phyloP scores from a whole-genome alignment of 2,888 invertebrate species.

The Ethmia dodecea region DNA sequence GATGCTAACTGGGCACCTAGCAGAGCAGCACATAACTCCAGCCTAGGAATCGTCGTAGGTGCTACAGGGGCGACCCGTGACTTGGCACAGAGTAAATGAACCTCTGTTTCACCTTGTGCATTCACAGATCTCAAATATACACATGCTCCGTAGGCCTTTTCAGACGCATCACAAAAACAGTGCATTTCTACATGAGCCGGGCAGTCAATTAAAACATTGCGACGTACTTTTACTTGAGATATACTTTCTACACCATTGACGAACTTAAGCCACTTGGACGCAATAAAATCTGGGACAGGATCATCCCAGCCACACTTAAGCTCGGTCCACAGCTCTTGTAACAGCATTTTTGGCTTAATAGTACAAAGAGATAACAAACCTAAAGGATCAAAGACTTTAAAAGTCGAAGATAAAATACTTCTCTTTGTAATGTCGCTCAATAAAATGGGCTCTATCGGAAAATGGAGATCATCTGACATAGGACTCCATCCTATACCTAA shows the following conservation, averaged over 20 bases:
- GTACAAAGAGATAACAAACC: constrained; percentile 12
- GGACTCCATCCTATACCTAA: constrained; percentile 14
- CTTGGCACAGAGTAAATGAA: constrained; percentile 4
- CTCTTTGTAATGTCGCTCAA: constrained; percentile 13
- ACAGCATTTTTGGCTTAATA: constrained; percentile 13
- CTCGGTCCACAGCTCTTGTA: constrained; percentile 10
- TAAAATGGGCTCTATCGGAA: constrained; percentile 1
- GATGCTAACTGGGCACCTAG: constrained; percentile 6
- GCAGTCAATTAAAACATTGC: neutral
- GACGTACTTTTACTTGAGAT: constrained; percentile 3
- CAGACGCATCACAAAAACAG: constrained; percentile 8
- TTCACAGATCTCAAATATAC: constrained; percentile 4
- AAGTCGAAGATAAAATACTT: constrained; percentile 7
- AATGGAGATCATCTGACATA: constrained; percentile 6
- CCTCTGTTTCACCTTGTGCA: neutral
- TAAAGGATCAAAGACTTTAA: constrained; percentile 14
- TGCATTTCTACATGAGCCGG: constrained; percentile 7
- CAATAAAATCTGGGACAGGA: constrained; percentile 2
- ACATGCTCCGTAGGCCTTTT: constrained; percentile 8
- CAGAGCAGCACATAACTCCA: constrained; percentile 17
- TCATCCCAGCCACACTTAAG: constrained; percentile 11
- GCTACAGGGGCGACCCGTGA: constrained; percentile 12
- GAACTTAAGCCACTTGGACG: constrained; percentile 4
- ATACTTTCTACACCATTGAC: constrained; percentile 1
- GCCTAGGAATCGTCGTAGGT: constrained; percentile 12